Percentiles rank a stretch among this genome's conserved stretches.
phyloP scores from a whole-genome alignment of 2,797 vertebrate species.

The Danio choprae region DNA sequence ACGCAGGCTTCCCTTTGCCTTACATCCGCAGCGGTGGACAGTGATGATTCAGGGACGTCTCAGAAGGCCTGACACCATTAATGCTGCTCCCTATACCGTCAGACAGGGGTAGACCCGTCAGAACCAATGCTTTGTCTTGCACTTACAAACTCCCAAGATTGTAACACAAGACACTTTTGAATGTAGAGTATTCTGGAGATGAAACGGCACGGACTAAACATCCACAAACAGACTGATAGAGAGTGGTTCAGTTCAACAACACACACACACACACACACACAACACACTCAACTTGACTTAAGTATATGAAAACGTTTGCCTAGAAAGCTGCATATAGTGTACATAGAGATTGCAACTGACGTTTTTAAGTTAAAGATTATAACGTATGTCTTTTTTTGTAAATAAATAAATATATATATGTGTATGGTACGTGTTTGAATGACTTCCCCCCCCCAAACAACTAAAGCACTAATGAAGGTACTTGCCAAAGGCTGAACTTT shows the following conservation, averaged over 20 bases:
- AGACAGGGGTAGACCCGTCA: conserved; percentile 49
- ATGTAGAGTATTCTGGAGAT: conserved; percentile 88
- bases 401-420: conserved; percentile 72
- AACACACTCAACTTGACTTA: conserved; percentile 52
- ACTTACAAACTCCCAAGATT: conserved; percentile 86
- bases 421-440: conserved; percentile 68
- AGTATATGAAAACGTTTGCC: conserved; percentile 69
- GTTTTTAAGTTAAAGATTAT: conserved; percentile 72
- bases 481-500: conserved; percentile 76
- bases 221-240: conserved; percentile 46
- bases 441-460: conserved; percentile 68
- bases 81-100: conserved; percentile 57
- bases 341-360: conserved; percentile 70
- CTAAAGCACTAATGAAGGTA: conserved; percentile 84
- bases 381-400: conserved; percentile 78
- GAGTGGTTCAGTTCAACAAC: conserved; percentile 59
- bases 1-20: conserved; percentile 51
- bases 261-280: conserved; percentile 39
- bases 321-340: conserved; percentile 79
- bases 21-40: conserved; percentile 32
- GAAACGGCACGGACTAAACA: conserved; percentile 43
- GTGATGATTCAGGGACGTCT: conserved; percentile 61
- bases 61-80: conserved; percentile 60
- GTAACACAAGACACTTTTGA: conserved; percentile 94
- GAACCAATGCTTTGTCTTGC: conserved; percentile 76